Base-by-base conservation (phyloP, 2,888 invertebrate genomes). In the Hemistola chrysoprasaria region DNA sequence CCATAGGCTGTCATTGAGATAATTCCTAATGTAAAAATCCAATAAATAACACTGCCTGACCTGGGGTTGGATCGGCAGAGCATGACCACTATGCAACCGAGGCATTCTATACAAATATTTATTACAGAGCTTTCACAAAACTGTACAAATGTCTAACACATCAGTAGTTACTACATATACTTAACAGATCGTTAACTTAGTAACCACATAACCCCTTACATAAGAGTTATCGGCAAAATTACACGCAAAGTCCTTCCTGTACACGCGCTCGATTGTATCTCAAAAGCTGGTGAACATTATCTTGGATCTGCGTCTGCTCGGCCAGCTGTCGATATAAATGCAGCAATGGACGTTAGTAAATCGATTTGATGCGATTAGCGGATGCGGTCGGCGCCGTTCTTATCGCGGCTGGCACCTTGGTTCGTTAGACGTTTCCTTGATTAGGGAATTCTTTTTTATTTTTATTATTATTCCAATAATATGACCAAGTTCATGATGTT, bases 311-410 rank as follows among this genome's bases (percentile, higher is more conserved):
- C 56, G 50, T 50, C 42, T 54, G 49, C 58, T 54, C 58, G 48
- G 56, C 58, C 64, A 70, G 59, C 64, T 68, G 67, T 59, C 66
- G 59, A 68, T 67, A 65, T 61, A 66, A 66, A 66, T 56, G 62
- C 72, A 65, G 75, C 68, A 72, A 74, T 75, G 73, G 59, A 73
- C 61, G 56, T 64, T 63, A 68, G 52, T 60, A 59, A 67, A 52
- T 59, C 37, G 62, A 59, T 68, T 59, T 64, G 70, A 73, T 66
- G 63, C 65, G 72, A 69, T 68, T 69, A 62, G 60, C 63, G 65
- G 70, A 70, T 62, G 70, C 36, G 46, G 59, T 45, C 60, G 73
- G 65, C 65, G 67, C 64, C 65, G 62, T 40, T 44, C 30, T 68
- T 74, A 70, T 65, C 65, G 47, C 40, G 37, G 36, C 53, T 61